A percentile compares a stretch with the other conserved stretches of the same genome.
phyloP scores from a whole-genome alignment of 2,797 vertebrate species.

The Aulostomus chinensis region DNA sequence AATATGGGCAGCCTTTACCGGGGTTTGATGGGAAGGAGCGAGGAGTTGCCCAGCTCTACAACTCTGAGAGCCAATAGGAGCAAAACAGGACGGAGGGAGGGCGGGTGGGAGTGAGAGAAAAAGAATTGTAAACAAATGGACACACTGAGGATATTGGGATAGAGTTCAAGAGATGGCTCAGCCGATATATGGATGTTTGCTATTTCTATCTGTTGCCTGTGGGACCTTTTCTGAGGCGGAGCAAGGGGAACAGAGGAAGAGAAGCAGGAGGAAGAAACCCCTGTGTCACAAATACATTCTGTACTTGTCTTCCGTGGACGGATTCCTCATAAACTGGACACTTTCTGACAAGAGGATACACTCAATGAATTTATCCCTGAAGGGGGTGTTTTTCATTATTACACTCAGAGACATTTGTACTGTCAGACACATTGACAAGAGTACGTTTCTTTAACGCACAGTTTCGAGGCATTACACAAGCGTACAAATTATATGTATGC shows the following conservation, averaged over 20 bases:
- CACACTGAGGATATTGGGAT: slow-evolving; percentile 70
- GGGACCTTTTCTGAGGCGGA: slow-evolving; percentile 63
- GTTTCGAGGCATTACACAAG: slow-evolving; percentile 59
- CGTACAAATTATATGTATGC: slow-evolving; percentile 46
- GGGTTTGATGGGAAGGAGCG: slow-evolving; percentile 85
- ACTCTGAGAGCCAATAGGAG: slow-evolving; percentile 80
- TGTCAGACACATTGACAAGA: slow-evolving; percentile 33
- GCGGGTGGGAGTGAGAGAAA: slow-evolving; percentile 43
- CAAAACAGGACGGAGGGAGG: slow-evolving; percentile 41
- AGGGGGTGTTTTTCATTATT: slow-evolving; percentile 21
- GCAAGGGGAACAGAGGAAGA: slow-evolving; percentile 51
- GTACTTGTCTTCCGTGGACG: slow-evolving; percentile 36
- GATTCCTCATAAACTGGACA: slow-evolving; percentile 55
- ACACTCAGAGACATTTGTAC: slow-evolving; percentile 34
- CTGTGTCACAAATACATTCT: slow-evolving; percentile 34
- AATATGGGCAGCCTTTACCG: slow-evolving; percentile 91
- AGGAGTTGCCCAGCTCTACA: slow-evolving; percentile 86
- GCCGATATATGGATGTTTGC: slow-evolving; percentile 69
- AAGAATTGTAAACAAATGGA: slow-evolving; percentile 70
- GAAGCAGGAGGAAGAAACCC: slow-evolving; percentile 21
- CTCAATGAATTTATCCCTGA: slow-evolving; percentile 32
- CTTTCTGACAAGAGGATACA: slow-evolving; percentile 26
- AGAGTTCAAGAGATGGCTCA: slow-evolving; percentile 68
- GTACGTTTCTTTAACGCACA: slow-evolving; percentile 64
- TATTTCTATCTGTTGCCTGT: slow-evolving; percentile 66